These are phyloP conservation scores for Parelbella ahira DNA, from an alignment of 2,888 invertebrate species.

Conservation along the genomic window DNA sequence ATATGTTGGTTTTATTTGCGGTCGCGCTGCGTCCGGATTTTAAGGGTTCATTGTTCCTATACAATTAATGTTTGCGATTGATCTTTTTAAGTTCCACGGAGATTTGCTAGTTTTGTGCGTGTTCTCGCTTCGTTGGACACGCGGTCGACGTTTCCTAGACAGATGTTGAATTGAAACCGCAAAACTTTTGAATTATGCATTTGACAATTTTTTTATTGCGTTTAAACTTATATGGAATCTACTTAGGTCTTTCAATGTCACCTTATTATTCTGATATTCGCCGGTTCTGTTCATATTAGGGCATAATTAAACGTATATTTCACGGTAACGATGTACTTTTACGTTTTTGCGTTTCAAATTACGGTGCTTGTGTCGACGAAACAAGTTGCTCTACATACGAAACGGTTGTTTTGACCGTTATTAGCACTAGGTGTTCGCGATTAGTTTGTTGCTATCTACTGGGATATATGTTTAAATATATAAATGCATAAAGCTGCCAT, in stretches of 20 bases:
- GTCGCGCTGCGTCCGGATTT: slow-evolving; percentile 60
- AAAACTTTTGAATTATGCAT: slow-evolving; percentile 8
- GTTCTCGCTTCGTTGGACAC: slow-evolving; percentile 46
- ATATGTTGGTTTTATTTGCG: slow-evolving; percentile 76
- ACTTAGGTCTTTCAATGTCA: not conserved
- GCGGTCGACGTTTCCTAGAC: slow-evolving; percentile 14
- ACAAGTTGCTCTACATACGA: not conserved
- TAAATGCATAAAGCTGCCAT: no score
- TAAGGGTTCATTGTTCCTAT: slow-evolving; percentile 55
- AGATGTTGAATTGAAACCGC: slow-evolving; percentile 14
- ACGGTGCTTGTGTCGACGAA: not conserved
- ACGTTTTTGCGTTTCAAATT: not conserved
- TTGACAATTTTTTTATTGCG: slow-evolving; percentile 5
- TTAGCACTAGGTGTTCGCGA: no score
- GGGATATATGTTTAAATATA: no score
- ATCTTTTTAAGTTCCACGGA: slow-evolving; percentile 64
- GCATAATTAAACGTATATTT: slow-evolving; percentile 2
- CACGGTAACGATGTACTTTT: not conserved
- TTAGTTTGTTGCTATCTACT: no score
- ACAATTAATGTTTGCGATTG: slow-evolving; percentile 72
- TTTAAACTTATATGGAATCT: not conserved
- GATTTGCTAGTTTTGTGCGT: slow-evolving; percentile 47
- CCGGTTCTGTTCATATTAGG: not conserved
- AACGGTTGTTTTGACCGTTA: no score
- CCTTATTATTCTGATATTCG: not conserved